These are phyloP conservation scores for Tetraodon nigroviridis DNA, from an alignment of 2,113 vertebrate genomes.

Conservation along the genomic window DNA sequence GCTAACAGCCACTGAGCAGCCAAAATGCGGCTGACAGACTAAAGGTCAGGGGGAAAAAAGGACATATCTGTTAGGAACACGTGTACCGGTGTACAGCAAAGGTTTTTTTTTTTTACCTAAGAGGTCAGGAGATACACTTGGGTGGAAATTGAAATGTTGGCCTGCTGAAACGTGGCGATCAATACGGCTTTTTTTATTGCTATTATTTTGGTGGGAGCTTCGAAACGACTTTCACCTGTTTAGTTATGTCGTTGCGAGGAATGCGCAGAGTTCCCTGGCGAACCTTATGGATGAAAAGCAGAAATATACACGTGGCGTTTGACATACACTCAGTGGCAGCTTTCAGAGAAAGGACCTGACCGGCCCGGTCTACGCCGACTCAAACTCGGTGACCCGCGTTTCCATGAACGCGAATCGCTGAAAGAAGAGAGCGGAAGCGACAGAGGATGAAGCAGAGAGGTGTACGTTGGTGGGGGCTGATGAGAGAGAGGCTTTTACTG, in stretches of 20 bases:
- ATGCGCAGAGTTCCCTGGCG: not conserved
- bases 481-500: slow-evolving; percentile 50
- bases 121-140: not conserved
- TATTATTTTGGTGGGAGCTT: slow-evolving; percentile 1
- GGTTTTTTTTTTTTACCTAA: not conserved
- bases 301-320: slow-evolving; percentile 24
- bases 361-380: slow-evolving; percentile 30
- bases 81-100: not conserved
- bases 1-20: slow-evolving; percentile 57
- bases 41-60: no score
- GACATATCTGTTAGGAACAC: not conserved
- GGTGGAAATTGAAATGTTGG: slow-evolving; percentile 1
- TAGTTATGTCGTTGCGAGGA: not conserved
- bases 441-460: slow-evolving; percentile 38
- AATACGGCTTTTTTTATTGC: not conserved
- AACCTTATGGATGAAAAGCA: slow-evolving; percentile 27
- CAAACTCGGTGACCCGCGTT: slow-evolving; percentile 39
- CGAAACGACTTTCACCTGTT: slow-evolving; percentile 10
- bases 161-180: slow-evolving; percentile 9
- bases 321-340: slow-evolving; percentile 13
- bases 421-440: slow-evolving; percentile 45
- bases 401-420: slow-evolving; percentile 45
- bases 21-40: slow-evolving; percentile 52
- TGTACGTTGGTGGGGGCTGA: slow-evolving; percentile 23
- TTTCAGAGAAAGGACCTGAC: slow-evolving; percentile 32